Percentiles rank a stretch among this genome's conserved stretches.
Conservation (phyloP, 2,113 vertebrate genomes). For the Dicrurus megarhynchus region DNA sequence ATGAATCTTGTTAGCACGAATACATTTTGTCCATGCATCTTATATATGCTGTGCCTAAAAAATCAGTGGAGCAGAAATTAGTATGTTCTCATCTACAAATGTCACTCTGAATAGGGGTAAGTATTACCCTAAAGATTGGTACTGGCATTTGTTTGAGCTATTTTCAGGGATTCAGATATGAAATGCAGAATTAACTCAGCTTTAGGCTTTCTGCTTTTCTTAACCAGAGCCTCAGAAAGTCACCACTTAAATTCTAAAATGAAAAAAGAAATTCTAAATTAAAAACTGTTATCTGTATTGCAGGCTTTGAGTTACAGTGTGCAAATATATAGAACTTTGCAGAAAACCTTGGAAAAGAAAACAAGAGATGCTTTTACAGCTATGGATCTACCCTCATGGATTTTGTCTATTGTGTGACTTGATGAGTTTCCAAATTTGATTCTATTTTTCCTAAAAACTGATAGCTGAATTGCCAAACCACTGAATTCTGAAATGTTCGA, state of each 20-base stretch:
- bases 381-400: not conserved
- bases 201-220: conserved; percentile 21
- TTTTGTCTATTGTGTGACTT: not conserved
- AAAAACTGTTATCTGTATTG: not conserved
- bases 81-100: not conserved
- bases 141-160: conserved; percentile 13
- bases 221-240: not conserved
- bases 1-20: not conserved
- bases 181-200: conserved; percentile 6
- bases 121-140: not conserved
- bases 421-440: not conserved
- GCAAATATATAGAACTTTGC: not conserved
- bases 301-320: not conserved
- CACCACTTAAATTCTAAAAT: not conserved
- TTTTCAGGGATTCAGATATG: conserved; percentile 7
- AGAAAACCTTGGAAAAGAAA: conserved; percentile 7
- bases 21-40: not conserved
- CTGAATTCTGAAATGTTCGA: not conserved
- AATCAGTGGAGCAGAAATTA: conserved; percentile 6
- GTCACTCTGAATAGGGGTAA: not conserved
- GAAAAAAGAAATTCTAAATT: not conserved
- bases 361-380: not conserved
- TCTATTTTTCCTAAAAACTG: not conserved
- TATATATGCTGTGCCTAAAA: not conserved
- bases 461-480: not conserved